These are phyloP conservation scores for Drosophila mimetica DNA, from an alignment of 2,888 invertebrate genomes.

Conservation along the genomic window DNA sequence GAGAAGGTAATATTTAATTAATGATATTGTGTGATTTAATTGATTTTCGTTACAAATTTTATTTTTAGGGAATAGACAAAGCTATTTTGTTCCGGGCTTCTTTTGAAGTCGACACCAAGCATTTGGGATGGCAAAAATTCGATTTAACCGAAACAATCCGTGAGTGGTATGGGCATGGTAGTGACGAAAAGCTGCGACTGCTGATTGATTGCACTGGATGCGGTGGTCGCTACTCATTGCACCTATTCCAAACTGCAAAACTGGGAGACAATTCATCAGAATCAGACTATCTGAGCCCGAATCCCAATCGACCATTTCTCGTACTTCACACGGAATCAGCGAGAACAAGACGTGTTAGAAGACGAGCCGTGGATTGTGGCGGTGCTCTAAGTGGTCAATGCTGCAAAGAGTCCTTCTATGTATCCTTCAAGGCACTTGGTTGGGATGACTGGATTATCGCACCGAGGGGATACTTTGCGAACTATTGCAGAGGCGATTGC, in stretches of 20 bases:
- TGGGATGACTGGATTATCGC: slow-evolving; percentile 98
- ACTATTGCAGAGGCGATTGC: slow-evolving; percentile 96
- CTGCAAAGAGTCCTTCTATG: slow-evolving; percentile 95
- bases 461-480: slow-evolving; percentile 95
- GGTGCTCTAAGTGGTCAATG: slow-evolving; percentile 88
- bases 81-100: slow-evolving; percentile 86
- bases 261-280: slow-evolving; percentile 22
- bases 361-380: slow-evolving; percentile 93
- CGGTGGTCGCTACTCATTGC: slow-evolving; percentile 89
- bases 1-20: slow-evolving; percentile 69
- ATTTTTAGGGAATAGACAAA: slow-evolving; percentile 86
- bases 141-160: slow-evolving; percentile 92
- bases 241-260: slow-evolving; percentile 84
- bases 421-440: slow-evolving; percentile 94
- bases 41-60: neutral
- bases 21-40: neutral
- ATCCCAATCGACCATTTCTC: slow-evolving; percentile 92
- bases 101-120: slow-evolving; percentile 86
- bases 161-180: slow-evolving; percentile 87
- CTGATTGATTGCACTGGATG: slow-evolving; percentile 94
- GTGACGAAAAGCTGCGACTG: slow-evolving; percentile 87
- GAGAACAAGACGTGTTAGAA: slow-evolving; percentile 89
- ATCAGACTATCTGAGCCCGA: slow-evolving; percentile 74
- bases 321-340: slow-evolving; percentile 91
- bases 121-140: slow-evolving; percentile 93